These are phyloP conservation scores for Artibeus lituratus DNA, from an alignment of 2,797 vertebrate species.

Conservation along the genomic window DNA sequence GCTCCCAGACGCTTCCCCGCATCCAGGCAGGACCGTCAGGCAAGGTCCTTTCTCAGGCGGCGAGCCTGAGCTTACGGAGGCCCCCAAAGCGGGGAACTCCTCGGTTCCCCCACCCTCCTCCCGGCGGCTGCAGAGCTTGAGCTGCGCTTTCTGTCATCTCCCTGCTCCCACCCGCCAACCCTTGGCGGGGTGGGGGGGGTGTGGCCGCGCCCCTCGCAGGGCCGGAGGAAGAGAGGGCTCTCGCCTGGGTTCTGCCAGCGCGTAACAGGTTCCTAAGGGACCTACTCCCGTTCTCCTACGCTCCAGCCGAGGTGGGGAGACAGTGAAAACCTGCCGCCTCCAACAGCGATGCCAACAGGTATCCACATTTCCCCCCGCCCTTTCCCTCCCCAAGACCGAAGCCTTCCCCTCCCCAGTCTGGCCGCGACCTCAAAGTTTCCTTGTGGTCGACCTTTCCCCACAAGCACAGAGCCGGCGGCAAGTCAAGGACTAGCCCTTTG, in stretches of 20 bases:
- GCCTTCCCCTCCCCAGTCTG: neutral
- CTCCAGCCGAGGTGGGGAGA: neutral
- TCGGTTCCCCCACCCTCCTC: neutral
- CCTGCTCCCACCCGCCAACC: fast-evolving
- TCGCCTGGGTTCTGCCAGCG: neutral
- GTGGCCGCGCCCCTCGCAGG: neutral
- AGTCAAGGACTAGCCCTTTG: neutral
- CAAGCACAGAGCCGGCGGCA: neutral
- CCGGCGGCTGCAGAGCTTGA: neutral
- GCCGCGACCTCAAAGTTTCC: conserved; percentile 68
- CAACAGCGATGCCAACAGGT: conserved; percentile 80
- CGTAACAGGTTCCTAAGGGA: conserved; percentile 55
- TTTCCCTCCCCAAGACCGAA: neutral
- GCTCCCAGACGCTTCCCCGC: neutral
- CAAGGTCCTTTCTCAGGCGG: neutral
- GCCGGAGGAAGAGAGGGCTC: neutral
- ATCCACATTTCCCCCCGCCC: conserved; percentile 48
- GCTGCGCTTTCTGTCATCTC: neutral
- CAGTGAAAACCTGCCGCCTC: neutral
- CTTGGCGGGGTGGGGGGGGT: too few relatives aligned
- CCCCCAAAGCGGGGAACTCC: neutral
- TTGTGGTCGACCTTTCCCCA: neutral
- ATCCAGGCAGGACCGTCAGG: neutral
- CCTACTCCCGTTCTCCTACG: neutral
- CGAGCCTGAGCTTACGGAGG: neutral